phyloP scores from a whole-genome alignment of 2,888 invertebrate species.

The Lycia hirtaria region DNA sequence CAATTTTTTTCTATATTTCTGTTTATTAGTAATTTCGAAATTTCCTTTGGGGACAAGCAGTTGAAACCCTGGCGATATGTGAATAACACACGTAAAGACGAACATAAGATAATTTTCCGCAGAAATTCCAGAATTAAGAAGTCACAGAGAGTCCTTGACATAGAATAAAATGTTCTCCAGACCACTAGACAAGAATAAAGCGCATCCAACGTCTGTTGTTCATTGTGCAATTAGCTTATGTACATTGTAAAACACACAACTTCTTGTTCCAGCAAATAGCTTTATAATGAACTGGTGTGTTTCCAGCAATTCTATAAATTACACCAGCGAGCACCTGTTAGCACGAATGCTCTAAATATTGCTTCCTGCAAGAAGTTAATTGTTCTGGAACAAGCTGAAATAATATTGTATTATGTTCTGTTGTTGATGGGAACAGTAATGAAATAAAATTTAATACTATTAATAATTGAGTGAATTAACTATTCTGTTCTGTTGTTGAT shows the following conservation, averaged over 20 bases:
- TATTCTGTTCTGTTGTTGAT: neutral
- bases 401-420: neutral
- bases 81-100: too few relatives aligned
- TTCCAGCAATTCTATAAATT: conserved; percentile 24
- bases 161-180: neutral
- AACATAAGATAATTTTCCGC: too few relatives aligned
- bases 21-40: too few relatives aligned
- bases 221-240: conserved; percentile 6
- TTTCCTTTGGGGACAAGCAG: too few relatives aligned
- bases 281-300: conserved; percentile 19
- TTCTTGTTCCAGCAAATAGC: conserved; percentile 5
- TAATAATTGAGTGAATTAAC: neutral
- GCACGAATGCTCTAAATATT: conserved; percentile 5
- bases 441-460: too few relatives aligned
- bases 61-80: too few relatives aligned
- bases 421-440: conserved; percentile 5
- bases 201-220: neutral
- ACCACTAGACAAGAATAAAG: neutral
- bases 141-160: neutral
- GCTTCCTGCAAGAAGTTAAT: conserved; percentile 8
- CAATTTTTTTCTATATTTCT: too few relatives aligned
- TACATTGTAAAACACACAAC: conserved; percentile 4
- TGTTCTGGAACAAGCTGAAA: conserved; percentile 4
- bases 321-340: conserved; percentile 23
- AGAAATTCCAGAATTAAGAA: too few relatives aligned